Conservation (phyloP, 2,888 invertebrate genomes). For the Drosophila kuntzei region DNA sequence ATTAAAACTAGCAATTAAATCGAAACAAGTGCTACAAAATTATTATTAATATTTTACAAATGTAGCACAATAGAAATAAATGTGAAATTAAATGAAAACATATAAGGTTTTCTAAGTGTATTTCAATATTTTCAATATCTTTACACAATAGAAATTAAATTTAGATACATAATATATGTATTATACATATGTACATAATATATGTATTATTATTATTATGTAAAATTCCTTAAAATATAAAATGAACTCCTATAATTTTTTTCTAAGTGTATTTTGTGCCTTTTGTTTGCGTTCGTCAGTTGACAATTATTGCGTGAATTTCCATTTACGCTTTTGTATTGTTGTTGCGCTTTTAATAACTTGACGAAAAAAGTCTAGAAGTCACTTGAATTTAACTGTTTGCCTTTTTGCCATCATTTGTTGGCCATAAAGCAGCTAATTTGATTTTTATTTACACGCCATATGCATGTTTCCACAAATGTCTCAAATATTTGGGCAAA, state of each 20-base stretch:
- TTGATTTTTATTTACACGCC: constrained; percentile 55
- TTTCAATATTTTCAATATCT: no score
- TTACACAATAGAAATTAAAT: no score
- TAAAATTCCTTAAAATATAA: background rate
- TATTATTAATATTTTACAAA: no score
- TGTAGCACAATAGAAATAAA: background rate
- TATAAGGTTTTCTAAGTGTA: no score
- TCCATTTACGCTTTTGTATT: constrained; percentile 40
- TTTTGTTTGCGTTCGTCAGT: constrained; percentile 32
- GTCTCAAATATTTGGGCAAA: constrained; percentile 13
- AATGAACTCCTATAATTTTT: constrained; percentile 8
- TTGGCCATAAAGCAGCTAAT: constrained; percentile 45
- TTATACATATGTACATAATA: no score
- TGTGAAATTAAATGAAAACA: no score
- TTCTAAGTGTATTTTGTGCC: constrained; percentile 31
- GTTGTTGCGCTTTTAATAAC: constrained; percentile 46
- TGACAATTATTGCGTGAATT: constrained; percentile 76
- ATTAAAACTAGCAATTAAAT: background rate
- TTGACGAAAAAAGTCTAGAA: constrained; percentile 33
- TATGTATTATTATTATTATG: no score
- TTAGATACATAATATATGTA: no score
- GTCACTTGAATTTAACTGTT: constrained; percentile 41
- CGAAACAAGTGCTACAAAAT: no score
- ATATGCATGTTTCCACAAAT: constrained; percentile 32
- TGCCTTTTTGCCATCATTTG: constrained; percentile 45